phyloP scores from a whole-genome alignment of 2,797 vertebrate genomes.

The Chrosomus eos region DNA sequence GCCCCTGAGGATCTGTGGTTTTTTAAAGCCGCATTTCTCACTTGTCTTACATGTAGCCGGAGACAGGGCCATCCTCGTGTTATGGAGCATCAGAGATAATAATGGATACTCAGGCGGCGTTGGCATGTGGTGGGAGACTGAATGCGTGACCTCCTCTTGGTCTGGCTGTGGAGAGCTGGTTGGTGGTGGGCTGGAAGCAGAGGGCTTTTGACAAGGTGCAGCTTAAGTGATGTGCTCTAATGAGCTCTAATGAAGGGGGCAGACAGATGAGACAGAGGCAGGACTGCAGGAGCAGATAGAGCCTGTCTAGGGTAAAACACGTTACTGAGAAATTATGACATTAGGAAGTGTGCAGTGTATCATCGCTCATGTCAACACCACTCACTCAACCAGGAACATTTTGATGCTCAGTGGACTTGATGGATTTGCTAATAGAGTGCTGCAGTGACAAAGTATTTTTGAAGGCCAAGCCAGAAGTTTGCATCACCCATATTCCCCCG shows the following conservation, averaged over 20 bases:
- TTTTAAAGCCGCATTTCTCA: slow-evolving; percentile 45
- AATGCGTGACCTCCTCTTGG: slow-evolving; percentile 15
- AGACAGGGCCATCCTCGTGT: not conserved
- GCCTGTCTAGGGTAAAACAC: not conserved
- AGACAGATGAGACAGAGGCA: slow-evolving; percentile 22
- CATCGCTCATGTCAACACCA: not conserved
- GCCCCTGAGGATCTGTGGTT: slow-evolving; percentile 29
- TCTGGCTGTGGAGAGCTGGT: slow-evolving; percentile 11
- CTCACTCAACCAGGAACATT: not conserved
- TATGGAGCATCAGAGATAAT: slow-evolving; percentile 6
- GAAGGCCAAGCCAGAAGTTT: not conserved
- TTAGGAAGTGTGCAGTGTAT: slow-evolving; percentile 22
- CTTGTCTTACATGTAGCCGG: not conserved
- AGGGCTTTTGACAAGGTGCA: slow-evolving; percentile 30
- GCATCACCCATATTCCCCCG: not conserved
- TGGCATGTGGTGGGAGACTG: slow-evolving; percentile 24
- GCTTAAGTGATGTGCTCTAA: slow-evolving; percentile 33
- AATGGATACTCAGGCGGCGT: not conserved
- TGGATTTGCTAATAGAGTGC: not conserved
- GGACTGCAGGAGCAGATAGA: slow-evolving; percentile 13
- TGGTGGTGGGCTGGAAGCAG: slow-evolving; percentile 26
- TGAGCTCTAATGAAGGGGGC: slow-evolving; percentile 37
- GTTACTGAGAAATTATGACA: slow-evolving; percentile 21
- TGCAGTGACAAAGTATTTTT: not conserved
- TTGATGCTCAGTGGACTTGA: not conserved